These are phyloP conservation scores for Erebia palarica DNA, from an alignment of 2,888 invertebrate species.

Conservation along the genomic window DNA sequence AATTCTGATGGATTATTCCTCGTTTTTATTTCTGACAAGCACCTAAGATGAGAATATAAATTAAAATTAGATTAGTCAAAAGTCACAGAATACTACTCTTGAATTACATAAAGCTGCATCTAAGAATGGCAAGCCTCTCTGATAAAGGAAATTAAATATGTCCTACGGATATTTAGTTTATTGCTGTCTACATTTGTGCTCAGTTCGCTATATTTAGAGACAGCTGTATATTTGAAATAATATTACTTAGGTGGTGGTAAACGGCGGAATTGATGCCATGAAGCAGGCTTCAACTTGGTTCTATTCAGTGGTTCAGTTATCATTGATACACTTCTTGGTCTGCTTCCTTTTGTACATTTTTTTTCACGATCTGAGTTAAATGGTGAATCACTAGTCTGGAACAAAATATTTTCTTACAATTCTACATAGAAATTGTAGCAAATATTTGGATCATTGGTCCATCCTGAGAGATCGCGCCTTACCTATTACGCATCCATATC, in stretches of 20 bases:
- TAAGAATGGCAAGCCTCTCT: no score
- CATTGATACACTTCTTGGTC: slow-evolving; percentile 77
- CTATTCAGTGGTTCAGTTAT: slow-evolving; percentile 69
- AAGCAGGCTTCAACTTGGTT: slow-evolving; percentile 70
- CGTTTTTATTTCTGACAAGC: slow-evolving; percentile 67
- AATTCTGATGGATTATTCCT: slow-evolving; percentile 81
- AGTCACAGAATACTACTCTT: neutral
- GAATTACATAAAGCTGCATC: neutral
- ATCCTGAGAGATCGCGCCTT: neutral
- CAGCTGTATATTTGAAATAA: no score
- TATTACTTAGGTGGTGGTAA: slow-evolving; percentile 75
- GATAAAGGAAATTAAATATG: no score
- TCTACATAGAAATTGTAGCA: neutral
- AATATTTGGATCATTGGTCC: neutral
- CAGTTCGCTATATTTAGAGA: no score
- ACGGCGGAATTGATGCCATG: slow-evolving; percentile 77
- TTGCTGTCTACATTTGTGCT: no score
- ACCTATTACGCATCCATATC: no score
- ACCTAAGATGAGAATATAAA: slow-evolving; percentile 45
- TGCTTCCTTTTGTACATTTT: slow-evolving; percentile 57
- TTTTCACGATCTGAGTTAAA: slow-evolving; percentile 74
- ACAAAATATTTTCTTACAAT: neutral
- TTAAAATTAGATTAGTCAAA: neutral
- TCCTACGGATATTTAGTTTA: no score
- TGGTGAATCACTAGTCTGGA: slow-evolving; percentile 77